phyloP scores from a whole-genome alignment of 1,140 invertebrate species.

The Diuraphis noxia region DNA sequence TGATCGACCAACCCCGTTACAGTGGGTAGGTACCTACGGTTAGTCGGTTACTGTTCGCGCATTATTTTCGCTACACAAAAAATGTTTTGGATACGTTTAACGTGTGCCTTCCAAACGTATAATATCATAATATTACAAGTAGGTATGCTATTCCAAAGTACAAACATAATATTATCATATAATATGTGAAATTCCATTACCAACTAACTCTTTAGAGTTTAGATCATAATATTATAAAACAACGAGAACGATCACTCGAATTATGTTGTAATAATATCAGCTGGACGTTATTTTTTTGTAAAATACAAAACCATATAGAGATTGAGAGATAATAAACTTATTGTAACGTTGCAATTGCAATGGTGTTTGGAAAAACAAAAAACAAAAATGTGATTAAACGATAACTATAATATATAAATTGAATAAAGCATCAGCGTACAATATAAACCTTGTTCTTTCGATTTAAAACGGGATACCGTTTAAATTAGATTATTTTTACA shows the following conservation, averaged over 20 bases:
- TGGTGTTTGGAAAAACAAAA: not conserved
- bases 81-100: not conserved
- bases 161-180: not conserved
- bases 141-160: not conserved
- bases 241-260: not conserved
- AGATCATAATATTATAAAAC: not conserved
- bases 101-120: not conserved
- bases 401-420: not conserved
- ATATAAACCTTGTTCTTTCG: not conserved
- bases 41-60: not conserved
- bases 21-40: not conserved
- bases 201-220: not conserved
- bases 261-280: not conserved
- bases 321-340: not conserved
- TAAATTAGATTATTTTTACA: slow-evolving; percentile 9
- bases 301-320: not conserved
- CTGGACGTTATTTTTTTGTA: not conserved
- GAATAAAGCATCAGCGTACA: not conserved
- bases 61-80: not conserved
- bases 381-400: not conserved
- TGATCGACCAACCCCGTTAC: not conserved
- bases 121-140: not conserved
- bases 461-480: not conserved
- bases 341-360: not conserved
- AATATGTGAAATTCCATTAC: not conserved